Percentiles rank a stretch among this genome's conserved stretches.
Conservation (phyloP, 2,888 invertebrate species). For the Drosophila limbata region DNA sequence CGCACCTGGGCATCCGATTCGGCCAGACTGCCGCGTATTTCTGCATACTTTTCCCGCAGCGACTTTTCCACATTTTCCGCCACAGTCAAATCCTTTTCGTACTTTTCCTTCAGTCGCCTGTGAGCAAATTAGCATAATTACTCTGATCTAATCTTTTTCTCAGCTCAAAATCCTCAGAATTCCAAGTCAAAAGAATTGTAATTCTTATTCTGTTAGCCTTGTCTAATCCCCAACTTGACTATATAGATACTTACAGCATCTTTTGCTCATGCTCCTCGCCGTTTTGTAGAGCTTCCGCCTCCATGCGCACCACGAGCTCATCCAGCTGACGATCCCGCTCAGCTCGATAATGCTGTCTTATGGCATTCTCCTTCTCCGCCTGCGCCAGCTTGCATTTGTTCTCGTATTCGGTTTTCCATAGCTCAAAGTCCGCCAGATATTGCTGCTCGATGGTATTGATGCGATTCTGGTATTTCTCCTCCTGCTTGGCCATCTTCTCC, state of each 20-base stretch:
- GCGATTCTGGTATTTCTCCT: constrained; percentile 86
- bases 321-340: constrained; percentile 93
- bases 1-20: constrained; percentile 88
- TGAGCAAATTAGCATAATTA: neutral
- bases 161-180: too few species aligned
- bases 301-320: constrained; percentile 84
- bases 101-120: constrained; percentile 91
- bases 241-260: constrained; percentile 69
- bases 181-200: too few species aligned
- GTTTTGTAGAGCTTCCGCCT: constrained; percentile 83
- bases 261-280: constrained; percentile 84
- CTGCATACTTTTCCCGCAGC: constrained; percentile 89
- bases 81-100: constrained; percentile 89
- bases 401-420: constrained; percentile 88
- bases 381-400: constrained; percentile 86
- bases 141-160: too few species aligned
- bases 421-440: constrained; percentile 88
- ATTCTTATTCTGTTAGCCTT: too few species aligned
- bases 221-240: too few species aligned
- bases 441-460: constrained; percentile 87
- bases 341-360: constrained; percentile 89
- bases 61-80: constrained; percentile 89
- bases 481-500: constrained; percentile 86
- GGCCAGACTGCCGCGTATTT: constrained; percentile 88
- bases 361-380: constrained; percentile 89